Evolutionary conservation across 1,140 invertebrate genomes (phyloP).

Genomic region (Bombus vancouverensis): DNA sequence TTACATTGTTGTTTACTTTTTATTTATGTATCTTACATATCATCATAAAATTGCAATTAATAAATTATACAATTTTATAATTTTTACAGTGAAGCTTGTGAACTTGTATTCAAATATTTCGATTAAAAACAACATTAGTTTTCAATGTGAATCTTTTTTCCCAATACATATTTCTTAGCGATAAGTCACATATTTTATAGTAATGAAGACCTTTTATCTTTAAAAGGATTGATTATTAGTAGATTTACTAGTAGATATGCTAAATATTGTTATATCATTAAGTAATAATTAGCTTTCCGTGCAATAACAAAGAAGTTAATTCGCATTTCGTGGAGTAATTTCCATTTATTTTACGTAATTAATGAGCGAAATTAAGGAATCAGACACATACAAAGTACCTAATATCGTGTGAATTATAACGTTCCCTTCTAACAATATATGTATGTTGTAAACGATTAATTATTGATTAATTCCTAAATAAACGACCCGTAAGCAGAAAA

Average conservation of each 20-base stretch:
- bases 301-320: neutral
- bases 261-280: neutral
- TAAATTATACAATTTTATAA: neutral
- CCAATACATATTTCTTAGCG: neutral
- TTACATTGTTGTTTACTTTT: neutral
- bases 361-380: neutral
- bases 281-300: neutral
- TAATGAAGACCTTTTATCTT: neutral
- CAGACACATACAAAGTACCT: neutral
- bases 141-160: neutral
- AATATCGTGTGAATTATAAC: neutral
- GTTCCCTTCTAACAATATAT: neutral
- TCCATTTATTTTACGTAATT: neutral
- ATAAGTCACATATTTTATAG: neutral
- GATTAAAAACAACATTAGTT: neutral
- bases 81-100: no score
- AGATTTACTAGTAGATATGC: neutral
- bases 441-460: neutral
- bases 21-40: neutral
- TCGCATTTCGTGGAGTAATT: neutral
- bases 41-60: neutral
- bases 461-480: conserved; percentile 4
- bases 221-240: neutral
- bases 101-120: no score
- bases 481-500: neutral